Base-by-base conservation (phyloP, 2,888 invertebrate species). In the Lycocerus yunnanus region DNA sequence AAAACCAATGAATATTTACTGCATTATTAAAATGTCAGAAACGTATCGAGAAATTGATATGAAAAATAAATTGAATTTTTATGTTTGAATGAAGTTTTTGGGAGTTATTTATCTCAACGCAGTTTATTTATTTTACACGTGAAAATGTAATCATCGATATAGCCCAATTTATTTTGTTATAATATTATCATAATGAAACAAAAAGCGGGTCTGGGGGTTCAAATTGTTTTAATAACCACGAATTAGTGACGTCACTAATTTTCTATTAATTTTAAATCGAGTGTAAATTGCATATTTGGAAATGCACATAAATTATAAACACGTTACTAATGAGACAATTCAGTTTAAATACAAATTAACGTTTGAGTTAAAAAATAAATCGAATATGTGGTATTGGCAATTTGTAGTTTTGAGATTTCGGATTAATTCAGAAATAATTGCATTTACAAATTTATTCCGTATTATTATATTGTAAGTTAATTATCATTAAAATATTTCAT, bases 21-120 rank as follows among this genome's bases (percentile, higher is more conserved):
- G 20, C 16, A 18, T 63, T 15, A 63, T 15, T n/a, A 63, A 63
- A 63, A 18, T 13, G 20, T 63, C 61, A 16, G 20, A 18, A 63
- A 63, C 61, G 18, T 63, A 63, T 20, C 15, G 20, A 63, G 61
- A 63, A 63, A 63, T 63, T 63, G 61, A 15, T 63, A 63, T 63
- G 16, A 63, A 63, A 63, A 63, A 63, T 63, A 63, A 63, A 63
- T 63, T 63, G 61, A 63, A 63, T 63, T 63, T 20, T 43, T 43
- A n/a, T 43, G n/a, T 43, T 43, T 43, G 43, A 43, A 43, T 43
- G 43, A 43, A 43, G 5, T 43, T 43, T 27, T 43, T 43, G n/a
- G 2, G 43, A 43, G 43, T 43, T 43, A 43, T 43, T 43, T 43
- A 43, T 43, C n/a, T 43, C 43, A n/a, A n/a, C n/a, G 6, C 43